Conservation (phyloP, 2,113 vertebrate species). For the Anser cygnoides region DNA sequence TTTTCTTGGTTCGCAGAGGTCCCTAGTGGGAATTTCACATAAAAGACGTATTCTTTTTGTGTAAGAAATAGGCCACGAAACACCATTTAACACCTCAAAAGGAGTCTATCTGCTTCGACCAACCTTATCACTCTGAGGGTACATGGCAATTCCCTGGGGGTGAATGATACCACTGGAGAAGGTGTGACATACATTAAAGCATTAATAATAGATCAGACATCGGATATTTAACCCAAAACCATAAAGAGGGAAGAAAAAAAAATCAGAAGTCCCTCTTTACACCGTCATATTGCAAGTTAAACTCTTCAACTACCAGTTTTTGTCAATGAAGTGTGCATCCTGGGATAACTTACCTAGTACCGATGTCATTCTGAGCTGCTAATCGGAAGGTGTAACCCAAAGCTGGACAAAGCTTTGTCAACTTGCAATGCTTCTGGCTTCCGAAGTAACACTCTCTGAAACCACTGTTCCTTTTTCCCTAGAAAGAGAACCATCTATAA, state of each 20-base stretch:
- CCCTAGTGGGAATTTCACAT: neutral
- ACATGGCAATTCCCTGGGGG: neutral
- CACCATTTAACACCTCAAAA: constrained; percentile 3
- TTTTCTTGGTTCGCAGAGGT: constrained; percentile 49
- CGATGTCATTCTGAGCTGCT: constrained; percentile 93
- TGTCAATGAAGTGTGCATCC: accelerated
- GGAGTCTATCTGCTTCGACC: neutral
- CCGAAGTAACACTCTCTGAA: constrained; percentile 96
- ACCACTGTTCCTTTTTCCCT: constrained; percentile 95
- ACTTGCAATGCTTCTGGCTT: constrained; percentile 93
- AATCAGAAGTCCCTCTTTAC: neutral
- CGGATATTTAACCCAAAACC: neutral
- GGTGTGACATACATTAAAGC: neutral
- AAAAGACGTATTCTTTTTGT: constrained; percentile 40
- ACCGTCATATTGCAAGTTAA: neutral
- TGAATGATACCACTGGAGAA: neutral
- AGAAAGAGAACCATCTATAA: constrained; percentile 16
- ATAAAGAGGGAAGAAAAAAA: neutral
- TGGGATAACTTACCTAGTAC: constrained; percentile 83
- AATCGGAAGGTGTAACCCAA: constrained; percentile 94
- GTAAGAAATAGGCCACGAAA: neutral
- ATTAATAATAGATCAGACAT: neutral
- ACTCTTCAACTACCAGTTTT: neutral
- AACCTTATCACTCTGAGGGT: neutral
- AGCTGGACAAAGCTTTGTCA: constrained; percentile 92